Conservation (phyloP, 2,888 invertebrate genomes). For the Adelphocoris suturalis region DNA sequence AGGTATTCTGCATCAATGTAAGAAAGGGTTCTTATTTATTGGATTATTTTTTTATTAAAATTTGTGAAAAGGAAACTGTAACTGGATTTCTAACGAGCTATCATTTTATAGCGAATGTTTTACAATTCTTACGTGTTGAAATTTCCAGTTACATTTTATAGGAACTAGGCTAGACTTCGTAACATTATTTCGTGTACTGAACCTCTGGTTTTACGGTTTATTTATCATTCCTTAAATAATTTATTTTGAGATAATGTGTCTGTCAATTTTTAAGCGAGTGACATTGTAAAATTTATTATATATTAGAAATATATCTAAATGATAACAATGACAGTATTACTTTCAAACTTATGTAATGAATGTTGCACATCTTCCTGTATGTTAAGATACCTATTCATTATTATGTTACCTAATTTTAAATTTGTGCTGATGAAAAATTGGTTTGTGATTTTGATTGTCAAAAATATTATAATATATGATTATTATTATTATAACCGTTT, state of each 20-base stretch:
- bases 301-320: constrained; percentile 6
- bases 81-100: no score
- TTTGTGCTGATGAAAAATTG: background rate
- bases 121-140: no score
- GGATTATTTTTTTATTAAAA: no score
- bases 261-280: background rate
- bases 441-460: constrained; percentile 22
- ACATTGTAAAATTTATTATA: background rate
- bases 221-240: background rate
- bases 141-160: no score
- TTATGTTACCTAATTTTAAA: background rate
- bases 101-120: no score
- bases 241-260: constrained; percentile 3
- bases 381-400: background rate
- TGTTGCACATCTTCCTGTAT: constrained; percentile 42
- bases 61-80: no score
- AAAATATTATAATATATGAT: background rate
- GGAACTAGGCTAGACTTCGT: background rate
- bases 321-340: constrained; percentile 40
- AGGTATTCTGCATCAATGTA: no score
- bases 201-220: background rate
- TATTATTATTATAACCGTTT: constrained; percentile 3
- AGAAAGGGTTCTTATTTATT: no score
- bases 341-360: constrained; percentile 10
- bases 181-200: background rate